A percentile compares a stretch with the other conserved stretches of the same genome.
These are phyloP conservation scores for Apistogramma diplotaenia DNA, from an alignment of 2,113 vertebrate genomes.

Conservation along the genomic window DNA sequence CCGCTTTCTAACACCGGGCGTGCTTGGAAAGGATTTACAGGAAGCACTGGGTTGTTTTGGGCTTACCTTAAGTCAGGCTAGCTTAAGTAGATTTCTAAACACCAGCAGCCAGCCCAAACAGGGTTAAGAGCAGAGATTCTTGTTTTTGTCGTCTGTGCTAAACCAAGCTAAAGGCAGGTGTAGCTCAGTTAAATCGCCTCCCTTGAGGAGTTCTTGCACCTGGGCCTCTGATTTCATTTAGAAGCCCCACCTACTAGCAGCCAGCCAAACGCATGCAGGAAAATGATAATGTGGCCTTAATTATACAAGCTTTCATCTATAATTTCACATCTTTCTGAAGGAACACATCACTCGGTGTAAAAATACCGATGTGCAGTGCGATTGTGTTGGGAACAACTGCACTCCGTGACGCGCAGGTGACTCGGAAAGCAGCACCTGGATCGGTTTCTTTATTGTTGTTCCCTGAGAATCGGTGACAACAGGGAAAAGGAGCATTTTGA, in stretches of 20 bases:
- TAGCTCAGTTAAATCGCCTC: not conserved
- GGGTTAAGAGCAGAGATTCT: not conserved
- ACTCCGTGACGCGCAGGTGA: too few relatives aligned
- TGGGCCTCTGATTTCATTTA: not conserved
- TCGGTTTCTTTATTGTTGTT: too few relatives aligned
- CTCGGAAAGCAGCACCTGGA: too few relatives aligned
- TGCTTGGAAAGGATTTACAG: not conserved
- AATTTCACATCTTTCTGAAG: not conserved
- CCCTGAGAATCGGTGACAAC: too few relatives aligned
- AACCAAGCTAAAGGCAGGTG: not conserved
- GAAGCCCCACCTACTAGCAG: not conserved
- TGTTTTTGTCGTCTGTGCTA: not conserved
- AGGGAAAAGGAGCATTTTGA: not conserved
- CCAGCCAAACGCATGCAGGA: not conserved
- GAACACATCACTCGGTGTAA: not conserved
- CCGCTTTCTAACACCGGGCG: not conserved
- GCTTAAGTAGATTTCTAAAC: not conserved
- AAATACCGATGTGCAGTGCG: not conserved
- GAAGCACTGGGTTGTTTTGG: not conserved
- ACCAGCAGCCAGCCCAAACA: not conserved
- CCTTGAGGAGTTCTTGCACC: not conserved
- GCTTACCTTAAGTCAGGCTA: not conserved
- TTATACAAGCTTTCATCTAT: not conserved
- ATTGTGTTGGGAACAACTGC: too few relatives aligned
- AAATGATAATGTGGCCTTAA: not conserved